phyloP scores from a whole-genome alignment of 2,113 vertebrate species.

The Suncus etruscus region DNA sequence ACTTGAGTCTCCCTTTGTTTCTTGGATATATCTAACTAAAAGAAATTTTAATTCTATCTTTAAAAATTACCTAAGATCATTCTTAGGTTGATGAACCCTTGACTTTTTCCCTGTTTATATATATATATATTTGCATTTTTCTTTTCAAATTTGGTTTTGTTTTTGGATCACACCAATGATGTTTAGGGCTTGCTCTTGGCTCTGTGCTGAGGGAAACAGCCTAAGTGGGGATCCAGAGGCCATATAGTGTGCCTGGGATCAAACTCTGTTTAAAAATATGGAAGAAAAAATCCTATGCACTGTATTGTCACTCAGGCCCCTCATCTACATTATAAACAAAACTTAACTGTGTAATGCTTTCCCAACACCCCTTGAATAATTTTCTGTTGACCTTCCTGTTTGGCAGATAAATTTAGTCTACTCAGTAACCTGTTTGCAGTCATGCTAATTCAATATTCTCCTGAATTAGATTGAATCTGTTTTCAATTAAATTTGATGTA shows the following conservation, averaged over 20 bases:
- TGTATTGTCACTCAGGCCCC: too few relatives aligned
- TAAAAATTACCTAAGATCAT: neutral
- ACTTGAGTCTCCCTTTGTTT: neutral
- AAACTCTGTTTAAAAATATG: too few relatives aligned
- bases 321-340: neutral
- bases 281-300: too few relatives aligned
- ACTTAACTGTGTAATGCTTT: neutral
- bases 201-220: too few relatives aligned
- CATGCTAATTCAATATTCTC: conserved; percentile 35
- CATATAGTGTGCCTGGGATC: too few relatives aligned
- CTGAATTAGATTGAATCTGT: neutral
- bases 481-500: conserved; percentile 20
- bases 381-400: conserved; percentile 9
- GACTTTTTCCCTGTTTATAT: neutral
- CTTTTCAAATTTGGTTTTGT: neutral
- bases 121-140: neutral
- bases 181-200: too few relatives aligned
- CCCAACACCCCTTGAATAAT: conserved; percentile 25
- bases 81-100: neutral
- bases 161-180: too few relatives aligned
- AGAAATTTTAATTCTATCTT: neutral
- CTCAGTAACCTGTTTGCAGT: neutral
- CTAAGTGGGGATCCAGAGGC: too few relatives aligned
- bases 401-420: neutral
- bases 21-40: too few relatives aligned